phyloP scores from a whole-genome alignment of 2,888 invertebrate genomes.

The Platycheirus rosarum region DNA sequence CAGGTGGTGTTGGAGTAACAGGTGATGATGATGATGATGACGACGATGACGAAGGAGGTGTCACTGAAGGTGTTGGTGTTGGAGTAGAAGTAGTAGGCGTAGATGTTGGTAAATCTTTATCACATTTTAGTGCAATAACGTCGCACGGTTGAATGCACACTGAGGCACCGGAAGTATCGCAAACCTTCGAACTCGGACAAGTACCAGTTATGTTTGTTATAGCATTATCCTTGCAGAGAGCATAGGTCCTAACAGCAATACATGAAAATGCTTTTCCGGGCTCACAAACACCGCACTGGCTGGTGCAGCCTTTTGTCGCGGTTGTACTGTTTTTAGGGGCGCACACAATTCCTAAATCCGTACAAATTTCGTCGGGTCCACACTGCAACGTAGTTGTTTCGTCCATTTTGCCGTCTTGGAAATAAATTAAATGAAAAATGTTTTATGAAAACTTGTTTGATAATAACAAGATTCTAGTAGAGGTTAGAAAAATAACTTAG shows the following conservation, averaged over 20 bases:
- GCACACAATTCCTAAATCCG: constrained; percentile 72
- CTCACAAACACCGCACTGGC: constrained; percentile 28
- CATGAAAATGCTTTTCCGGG: constrained; percentile 73
- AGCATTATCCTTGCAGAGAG: constrained; percentile 62
- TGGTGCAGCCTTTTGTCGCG: not conserved
- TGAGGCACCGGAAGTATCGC: constrained; percentile 34
- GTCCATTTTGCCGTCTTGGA: constrained; percentile 45
- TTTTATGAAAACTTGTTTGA: not conserved
- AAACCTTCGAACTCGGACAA: constrained; percentile 74
- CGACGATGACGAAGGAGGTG: not conserved
- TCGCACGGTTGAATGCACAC: constrained; percentile 74
- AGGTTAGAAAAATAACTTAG: too few relatives aligned
- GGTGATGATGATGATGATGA: not conserved
- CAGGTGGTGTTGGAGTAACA: not conserved
- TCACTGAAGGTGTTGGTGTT: not conserved
- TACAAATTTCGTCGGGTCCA: constrained; percentile 75
- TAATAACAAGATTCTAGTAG: too few relatives aligned
- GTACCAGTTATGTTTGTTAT: constrained; percentile 16
- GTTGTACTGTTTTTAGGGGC: not conserved
- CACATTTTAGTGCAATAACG: not conserved
- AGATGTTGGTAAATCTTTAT: not conserved
- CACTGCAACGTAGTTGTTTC: constrained; percentile 65
- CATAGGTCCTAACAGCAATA: constrained; percentile 76
- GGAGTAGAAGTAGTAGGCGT: too few relatives aligned
- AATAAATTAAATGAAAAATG: not conserved